Percentiles rank a stretch among this genome's conserved stretches.
These are phyloP conservation scores for Nasonia oneida DNA, from an alignment of 2,888 invertebrate species.

Conservation along the genomic window DNA sequence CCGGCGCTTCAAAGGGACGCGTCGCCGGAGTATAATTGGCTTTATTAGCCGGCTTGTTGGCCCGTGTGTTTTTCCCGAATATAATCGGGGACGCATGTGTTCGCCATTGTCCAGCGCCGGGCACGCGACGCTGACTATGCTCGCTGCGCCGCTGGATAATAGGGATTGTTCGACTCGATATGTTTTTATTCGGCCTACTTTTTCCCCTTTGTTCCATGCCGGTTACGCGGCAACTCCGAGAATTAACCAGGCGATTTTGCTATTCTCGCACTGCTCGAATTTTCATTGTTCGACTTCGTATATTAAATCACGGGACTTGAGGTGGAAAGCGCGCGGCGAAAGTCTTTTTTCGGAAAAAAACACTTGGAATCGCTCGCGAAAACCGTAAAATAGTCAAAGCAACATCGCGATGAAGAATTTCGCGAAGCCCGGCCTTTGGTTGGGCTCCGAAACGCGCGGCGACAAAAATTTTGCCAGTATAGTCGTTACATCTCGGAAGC, in stretches of 20 bases:
- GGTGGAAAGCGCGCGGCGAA: too few species aligned
- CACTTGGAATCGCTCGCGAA: too few species aligned
- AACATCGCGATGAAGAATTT: too few species aligned
- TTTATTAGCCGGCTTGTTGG: conserved; percentile 12
- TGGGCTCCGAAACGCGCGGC: too few species aligned
- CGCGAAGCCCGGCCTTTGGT: too few species aligned
- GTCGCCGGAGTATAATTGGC: neutral
- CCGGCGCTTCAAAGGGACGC: neutral
- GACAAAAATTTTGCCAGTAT: neutral
- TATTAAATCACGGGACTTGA: too few species aligned
- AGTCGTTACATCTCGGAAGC: conserved; percentile 8
- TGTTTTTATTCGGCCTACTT: neutral
- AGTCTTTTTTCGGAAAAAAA: too few species aligned
- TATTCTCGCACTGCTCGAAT: too few species aligned
- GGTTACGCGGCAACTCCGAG: neutral
- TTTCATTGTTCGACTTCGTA: too few species aligned
- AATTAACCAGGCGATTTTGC: too few species aligned
- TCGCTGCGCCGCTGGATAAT: neutral
- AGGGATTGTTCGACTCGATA: neutral
- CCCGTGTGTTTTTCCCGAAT: neutral
- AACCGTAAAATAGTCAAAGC: too few species aligned
- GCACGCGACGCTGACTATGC: neutral
- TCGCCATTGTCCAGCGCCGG: neutral
- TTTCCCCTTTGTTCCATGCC: neutral
- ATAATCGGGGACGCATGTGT: neutral